Evolutionary conservation across 2,888 invertebrate genomes (phyloP).

Genomic region (Nebria brevicollis): DNA sequence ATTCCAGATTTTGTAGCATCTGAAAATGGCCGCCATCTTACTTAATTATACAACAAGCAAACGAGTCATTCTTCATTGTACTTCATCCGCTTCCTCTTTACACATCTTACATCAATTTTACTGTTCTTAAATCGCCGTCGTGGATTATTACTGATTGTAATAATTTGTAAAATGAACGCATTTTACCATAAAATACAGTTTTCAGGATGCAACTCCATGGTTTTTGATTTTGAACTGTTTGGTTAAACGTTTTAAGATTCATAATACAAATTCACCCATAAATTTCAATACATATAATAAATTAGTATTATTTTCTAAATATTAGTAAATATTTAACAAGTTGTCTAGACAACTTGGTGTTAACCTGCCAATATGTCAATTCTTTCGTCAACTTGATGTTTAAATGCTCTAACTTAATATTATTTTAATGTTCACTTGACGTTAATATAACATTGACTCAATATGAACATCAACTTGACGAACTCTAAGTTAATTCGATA

Average conservation of each 20-base stretch:
- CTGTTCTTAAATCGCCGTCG: neutral
- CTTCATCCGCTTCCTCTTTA: too few species aligned
- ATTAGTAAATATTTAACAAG: too few species aligned
- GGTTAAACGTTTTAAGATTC: too few species aligned
- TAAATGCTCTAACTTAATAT: neutral
- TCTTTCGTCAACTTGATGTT: neutral
- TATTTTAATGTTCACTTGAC: neutral
- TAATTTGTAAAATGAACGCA: neutral
- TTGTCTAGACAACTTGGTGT: neutral
- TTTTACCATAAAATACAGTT: neutral
- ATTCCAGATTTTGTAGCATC: slow-evolving; percentile 88
- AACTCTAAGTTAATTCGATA: neutral
- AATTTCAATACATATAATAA: too few species aligned
- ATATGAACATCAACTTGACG: neutral
- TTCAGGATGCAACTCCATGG: neutral
- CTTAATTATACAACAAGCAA: neutral
- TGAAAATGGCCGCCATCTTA: neutral
- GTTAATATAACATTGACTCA: neutral
- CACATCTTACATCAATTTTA: neutral
- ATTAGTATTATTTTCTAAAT: too few species aligned
- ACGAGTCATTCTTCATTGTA: slow-evolving; percentile 13
- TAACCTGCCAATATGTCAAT: neutral
- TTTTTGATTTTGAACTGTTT: too few species aligned
- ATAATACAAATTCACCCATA: too few species aligned
- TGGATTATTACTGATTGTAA: neutral